These are phyloP conservation scores for Elgaria multicarinata DNA, from an alignment of 2,113 vertebrate species.

Conservation along the genomic window DNA sequence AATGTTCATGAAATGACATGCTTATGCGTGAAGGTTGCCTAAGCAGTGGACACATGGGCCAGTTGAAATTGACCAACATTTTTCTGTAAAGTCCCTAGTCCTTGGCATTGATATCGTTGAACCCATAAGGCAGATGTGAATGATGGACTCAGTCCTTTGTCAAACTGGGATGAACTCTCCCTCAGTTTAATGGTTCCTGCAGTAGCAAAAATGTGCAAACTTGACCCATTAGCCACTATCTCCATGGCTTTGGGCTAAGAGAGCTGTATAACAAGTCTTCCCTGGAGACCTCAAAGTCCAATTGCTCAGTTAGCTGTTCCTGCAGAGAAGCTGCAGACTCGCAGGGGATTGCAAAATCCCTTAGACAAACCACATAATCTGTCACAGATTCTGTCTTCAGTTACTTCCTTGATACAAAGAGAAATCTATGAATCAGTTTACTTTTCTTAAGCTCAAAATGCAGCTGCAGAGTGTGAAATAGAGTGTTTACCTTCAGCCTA, in stretches of 20 bases:
- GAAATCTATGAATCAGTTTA: neutral
- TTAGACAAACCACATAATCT: neutral
- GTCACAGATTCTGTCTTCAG: neutral
- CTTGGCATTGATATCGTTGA: too few relatives aligned
- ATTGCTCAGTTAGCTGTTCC: neutral
- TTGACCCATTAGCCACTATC: neutral
- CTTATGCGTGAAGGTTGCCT: neutral
- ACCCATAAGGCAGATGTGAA: neutral
- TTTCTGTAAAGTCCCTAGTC: neutral
- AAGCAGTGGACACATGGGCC: neutral
- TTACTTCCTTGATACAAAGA: neutral
- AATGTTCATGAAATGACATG: neutral
- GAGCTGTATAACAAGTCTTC: neutral
- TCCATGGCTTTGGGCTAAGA: neutral
- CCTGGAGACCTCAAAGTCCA: neutral
- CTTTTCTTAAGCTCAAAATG: neutral
- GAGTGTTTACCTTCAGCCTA: neutral
- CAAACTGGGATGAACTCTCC: neutral
- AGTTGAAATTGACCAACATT: neutral
- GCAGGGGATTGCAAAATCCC: neutral
- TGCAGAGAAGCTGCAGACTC: neutral
- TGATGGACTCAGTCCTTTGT: neutral
- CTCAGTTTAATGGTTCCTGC: neutral
- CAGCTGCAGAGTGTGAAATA: neutral
- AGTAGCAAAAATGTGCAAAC: neutral